Conservation (phyloP, 2,888 invertebrate genomes). For the Clivina fossor region DNA sequence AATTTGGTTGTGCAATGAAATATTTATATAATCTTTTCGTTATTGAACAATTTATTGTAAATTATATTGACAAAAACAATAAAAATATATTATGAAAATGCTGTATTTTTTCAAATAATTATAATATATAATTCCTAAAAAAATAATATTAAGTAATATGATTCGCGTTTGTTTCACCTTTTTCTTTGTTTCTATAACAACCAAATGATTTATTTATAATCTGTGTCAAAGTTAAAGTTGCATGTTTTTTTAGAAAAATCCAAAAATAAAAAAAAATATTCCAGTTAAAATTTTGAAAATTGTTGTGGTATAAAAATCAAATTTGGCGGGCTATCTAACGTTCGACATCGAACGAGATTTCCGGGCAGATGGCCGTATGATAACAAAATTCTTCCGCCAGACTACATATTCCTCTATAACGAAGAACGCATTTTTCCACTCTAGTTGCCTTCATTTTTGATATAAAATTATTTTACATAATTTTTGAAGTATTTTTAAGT, state of each 20-base stretch:
- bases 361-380: constrained; percentile 25
- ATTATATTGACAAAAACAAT: too few relatives aligned
- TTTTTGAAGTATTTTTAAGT: constrained; percentile 22
- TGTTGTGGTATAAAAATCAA: constrained; percentile 23
- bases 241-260: constrained; percentile 27
- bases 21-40: too few relatives aligned
- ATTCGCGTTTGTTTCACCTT: too few relatives aligned
- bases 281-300: constrained; percentile 19
- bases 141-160: too few relatives aligned
- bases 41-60: too few relatives aligned
- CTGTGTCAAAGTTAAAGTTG: constrained; percentile 18
- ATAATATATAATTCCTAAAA: too few relatives aligned
- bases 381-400: constrained; percentile 30
- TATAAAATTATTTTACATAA: constrained; percentile 21
- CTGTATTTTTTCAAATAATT: too few relatives aligned
- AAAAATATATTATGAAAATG: too few relatives aligned
- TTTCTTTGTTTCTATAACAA: too few relatives aligned
- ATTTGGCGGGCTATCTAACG: constrained; percentile 28
- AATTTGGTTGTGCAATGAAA: too few relatives aligned
- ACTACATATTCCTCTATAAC: constrained; percentile 26
- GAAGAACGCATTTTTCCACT: constrained; percentile 23
- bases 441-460: constrained; percentile 25
- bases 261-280: constrained; percentile 16
- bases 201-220: constrained; percentile 22
- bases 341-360: constrained; percentile 26